These are phyloP conservation scores for Mesocricetus auratus DNA, from an alignment of 2,113 vertebrate genomes.

Conservation along the genomic window DNA sequence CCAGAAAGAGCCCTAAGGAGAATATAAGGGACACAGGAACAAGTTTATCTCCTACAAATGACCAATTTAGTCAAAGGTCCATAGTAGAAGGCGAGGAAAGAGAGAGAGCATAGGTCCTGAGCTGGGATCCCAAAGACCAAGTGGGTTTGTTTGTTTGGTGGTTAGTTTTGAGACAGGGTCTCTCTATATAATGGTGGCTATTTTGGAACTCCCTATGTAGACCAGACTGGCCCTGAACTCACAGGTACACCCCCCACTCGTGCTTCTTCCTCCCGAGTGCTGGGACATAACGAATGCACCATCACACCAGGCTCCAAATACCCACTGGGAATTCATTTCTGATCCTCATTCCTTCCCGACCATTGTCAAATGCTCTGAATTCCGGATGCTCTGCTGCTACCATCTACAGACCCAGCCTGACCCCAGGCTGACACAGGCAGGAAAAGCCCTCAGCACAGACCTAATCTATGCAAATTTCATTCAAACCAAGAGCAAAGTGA, in stretches of 20 bases:
- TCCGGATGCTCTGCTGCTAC: not conserved
- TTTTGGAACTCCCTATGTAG: not conserved
- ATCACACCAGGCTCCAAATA: not conserved
- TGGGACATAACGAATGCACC: not conserved
- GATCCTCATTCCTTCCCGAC: not conserved
- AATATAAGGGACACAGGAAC: not conserved
- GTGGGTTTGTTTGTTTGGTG: not conserved
- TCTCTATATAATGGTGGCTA: not conserved
- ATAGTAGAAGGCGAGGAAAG: not conserved
- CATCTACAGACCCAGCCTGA: not conserved
- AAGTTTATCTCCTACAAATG: not conserved
- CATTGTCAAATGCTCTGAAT: not conserved
- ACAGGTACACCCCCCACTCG: no score
- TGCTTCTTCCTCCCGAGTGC: not conserved
- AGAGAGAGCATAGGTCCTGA: not conserved
- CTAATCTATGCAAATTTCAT: constrained; percentile 24
- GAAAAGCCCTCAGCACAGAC: not conserved
- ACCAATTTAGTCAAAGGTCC: not conserved
- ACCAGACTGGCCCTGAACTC: not conserved
- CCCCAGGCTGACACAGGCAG: not conserved
- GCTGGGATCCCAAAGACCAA: not conserved
- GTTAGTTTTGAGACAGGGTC: not conserved
- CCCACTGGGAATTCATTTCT: not conserved
- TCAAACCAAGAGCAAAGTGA: constrained; percentile 5
- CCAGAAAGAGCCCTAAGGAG: not conserved